These are phyloP conservation scores for Chelonoidis abingdonii DNA, from an alignment of 2,113 vertebrate genomes.

Conservation along the genomic window DNA sequence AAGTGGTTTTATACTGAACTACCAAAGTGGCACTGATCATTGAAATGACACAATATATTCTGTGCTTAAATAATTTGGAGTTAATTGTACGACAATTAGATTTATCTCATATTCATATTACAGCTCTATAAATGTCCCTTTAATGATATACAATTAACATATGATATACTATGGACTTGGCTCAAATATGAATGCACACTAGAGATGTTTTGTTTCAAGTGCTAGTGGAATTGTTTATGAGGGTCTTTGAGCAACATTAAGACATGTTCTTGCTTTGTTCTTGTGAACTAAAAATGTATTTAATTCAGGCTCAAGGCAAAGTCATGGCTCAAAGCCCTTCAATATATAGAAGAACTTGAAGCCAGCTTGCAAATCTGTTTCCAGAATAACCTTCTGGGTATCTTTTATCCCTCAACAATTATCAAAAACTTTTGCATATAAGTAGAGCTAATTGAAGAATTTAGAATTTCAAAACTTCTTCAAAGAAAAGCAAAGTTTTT, in stretches of 20 bases:
- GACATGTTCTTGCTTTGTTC: background rate
- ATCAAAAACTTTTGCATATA: background rate
- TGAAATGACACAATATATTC: background rate
- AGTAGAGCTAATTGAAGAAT: background rate
- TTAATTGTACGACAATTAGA: background rate
- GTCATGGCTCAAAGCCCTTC: slow-evolving; percentile 23
- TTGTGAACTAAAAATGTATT: background rate
- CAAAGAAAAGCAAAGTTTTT: background rate
- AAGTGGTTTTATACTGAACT: background rate
- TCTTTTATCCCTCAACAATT: background rate
- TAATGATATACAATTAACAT: background rate
- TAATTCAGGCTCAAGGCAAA: slow-evolving; percentile 54
- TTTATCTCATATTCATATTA: accelerated
- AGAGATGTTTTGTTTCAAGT: background rate
- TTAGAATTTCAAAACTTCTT: background rate
- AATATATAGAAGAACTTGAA: background rate
- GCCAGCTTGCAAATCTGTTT: slow-evolving; percentile 3
- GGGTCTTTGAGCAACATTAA: background rate
- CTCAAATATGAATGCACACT: accelerated
- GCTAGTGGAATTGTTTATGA: background rate
- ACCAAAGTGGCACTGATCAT: accelerated
- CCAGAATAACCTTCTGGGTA: slow-evolving; percentile 2
- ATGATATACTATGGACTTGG: accelerated
- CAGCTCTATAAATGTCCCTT: background rate
- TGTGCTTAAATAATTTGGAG: background rate